Conservation (phyloP, 2,113 vertebrate genomes). For the Hemiprocne comata region DNA sequence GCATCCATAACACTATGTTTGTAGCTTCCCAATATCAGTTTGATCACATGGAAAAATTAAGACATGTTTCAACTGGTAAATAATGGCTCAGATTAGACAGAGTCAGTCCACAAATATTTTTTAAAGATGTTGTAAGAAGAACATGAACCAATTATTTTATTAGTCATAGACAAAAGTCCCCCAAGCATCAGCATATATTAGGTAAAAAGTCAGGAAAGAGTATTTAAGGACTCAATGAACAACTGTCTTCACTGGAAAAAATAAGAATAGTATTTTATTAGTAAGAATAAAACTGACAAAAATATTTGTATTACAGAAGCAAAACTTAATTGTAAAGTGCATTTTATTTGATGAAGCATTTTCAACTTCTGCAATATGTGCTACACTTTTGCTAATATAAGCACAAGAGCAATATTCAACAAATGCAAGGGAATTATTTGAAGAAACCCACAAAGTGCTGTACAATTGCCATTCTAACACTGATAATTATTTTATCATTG, state of each 20-base stretch:
- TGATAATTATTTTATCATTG: background rate
- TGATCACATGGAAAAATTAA: background rate
- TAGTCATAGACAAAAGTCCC: background rate
- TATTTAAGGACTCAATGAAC: background rate
- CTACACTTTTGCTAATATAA: background rate
- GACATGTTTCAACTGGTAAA: background rate
- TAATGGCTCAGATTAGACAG: background rate
- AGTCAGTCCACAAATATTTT: constrained; percentile 6
- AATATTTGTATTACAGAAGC: background rate
- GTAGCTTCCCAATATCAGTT: background rate
- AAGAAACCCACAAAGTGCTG: background rate
- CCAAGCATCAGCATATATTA: background rate
- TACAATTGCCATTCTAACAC: background rate
- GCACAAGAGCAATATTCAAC: background rate
- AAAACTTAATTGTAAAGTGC: background rate
- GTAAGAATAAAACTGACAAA: background rate
- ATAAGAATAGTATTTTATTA: background rate
- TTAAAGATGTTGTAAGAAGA: background rate
- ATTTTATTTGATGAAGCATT: background rate
- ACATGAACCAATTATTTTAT: background rate
- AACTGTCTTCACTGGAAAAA: background rate
- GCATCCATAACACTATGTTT: background rate
- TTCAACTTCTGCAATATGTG: background rate
- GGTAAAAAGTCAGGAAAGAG: background rate
- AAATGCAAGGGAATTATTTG: background rate